Evolutionary conservation across 1,140 invertebrate genomes (phyloP).

Genomic region (Pentalonia nigronervosa): DNA sequence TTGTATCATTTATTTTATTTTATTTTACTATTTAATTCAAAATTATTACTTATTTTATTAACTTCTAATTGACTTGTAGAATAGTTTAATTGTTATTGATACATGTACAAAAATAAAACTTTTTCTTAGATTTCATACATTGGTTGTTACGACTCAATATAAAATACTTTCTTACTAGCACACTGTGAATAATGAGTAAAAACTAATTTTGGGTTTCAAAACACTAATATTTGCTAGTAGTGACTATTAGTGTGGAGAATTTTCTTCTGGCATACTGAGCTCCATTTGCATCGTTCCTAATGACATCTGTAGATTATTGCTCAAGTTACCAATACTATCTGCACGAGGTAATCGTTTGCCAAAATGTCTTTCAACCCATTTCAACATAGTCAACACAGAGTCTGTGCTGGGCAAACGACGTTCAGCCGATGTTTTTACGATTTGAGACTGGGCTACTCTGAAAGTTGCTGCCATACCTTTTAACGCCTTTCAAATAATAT

Average conservation of each 20-base stretch:
- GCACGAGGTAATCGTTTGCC: conserved; percentile 74
- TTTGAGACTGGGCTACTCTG: conserved; percentile 82
- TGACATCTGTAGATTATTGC: conserved; percentile 52
- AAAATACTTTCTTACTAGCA: neutral
- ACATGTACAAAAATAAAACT: conserved; percentile 8
- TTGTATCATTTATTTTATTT: neutral
- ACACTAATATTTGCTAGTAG: neutral
- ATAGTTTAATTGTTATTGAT: neutral
- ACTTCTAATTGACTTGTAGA: conserved; percentile 22
- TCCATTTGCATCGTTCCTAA: conserved; percentile 59
- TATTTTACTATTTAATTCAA: neutral
- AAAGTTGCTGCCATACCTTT: conserved; percentile 92
- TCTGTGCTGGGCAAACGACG: conserved; percentile 84
- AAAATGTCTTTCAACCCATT: conserved; percentile 86
- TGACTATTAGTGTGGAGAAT: neutral
- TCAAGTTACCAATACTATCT: conserved; percentile 56
- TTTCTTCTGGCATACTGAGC: conserved; percentile 55
- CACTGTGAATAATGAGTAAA: neutral
- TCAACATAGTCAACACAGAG: conserved; percentile 85
- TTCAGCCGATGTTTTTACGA: conserved; percentile 86
- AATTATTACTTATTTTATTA: conserved; percentile 10
- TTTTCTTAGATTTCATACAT: neutral
- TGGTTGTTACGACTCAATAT: neutral
- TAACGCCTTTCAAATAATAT: conserved; percentile 69
- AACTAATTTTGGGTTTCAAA: neutral